Evolutionary conservation across 2,797 vertebrate species (phyloP).

Genomic region (Pogonophryne albipinna): DNA sequence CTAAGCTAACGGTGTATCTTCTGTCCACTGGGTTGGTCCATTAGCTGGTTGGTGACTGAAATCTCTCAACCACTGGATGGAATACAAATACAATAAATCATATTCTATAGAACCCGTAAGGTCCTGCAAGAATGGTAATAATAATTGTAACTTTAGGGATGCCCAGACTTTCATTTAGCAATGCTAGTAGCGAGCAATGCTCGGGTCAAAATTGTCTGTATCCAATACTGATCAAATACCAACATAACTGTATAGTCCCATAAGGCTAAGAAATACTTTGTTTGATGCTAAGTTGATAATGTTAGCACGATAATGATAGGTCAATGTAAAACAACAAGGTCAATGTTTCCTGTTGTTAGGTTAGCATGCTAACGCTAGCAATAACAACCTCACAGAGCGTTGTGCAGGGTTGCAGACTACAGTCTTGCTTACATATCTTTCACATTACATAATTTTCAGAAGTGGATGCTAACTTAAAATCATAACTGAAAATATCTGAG

Average conservation of each 20-base stretch:
- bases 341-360: background rate
- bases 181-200: background rate
- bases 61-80: background rate
- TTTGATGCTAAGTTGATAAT: background rate
- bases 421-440: background rate
- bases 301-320: background rate
- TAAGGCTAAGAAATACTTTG: background rate
- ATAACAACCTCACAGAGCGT: background rate
- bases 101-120: too few relatives aligned
- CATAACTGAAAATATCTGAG: background rate
- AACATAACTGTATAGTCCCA: background rate
- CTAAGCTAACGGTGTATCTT: too few relatives aligned
- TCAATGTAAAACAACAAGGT: background rate
- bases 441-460: background rate
- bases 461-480: background rate
- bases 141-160: background rate
- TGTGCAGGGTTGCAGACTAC: background rate
- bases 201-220: background rate
- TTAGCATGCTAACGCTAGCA: slow-evolving; percentile 4
- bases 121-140: background rate
- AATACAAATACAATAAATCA: background rate
- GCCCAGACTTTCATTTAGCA: background rate
- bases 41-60: background rate
- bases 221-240: background rate
- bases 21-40: too few relatives aligned